Evolutionary conservation across 2,113 vertebrate species (phyloP), one percentile per base, ranked within the genome.

Genomic region (Nematolebias whitei): DNA sequence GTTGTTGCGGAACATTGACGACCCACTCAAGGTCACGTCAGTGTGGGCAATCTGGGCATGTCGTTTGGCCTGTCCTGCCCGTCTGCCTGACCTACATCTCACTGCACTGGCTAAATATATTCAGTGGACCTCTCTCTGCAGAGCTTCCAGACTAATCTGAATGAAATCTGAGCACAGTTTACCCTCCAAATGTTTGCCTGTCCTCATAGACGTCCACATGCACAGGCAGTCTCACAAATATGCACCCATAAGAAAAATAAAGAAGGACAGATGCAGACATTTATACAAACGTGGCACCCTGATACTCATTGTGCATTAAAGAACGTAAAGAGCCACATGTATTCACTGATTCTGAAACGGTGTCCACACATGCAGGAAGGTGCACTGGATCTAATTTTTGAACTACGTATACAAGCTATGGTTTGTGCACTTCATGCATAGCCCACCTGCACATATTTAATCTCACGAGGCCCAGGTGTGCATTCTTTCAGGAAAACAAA

Each of bases 401-500:
- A 48, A 38, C 60, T 14, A 18, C n/a, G 64, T 44, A 35, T 23
- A 49, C 50, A 32, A 38, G 56, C 47, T 64, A 29, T 24, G 49
- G 61, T 73, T 48, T 40, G 62, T 23, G 23, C 1, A 59, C 48
- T 29, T 81, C 43, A 18, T 53, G 64, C 63, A 48, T 53, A 48
- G 62, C 68, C 19, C 92, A 92, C 89, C 89, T 91, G 90, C 89
- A 85, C 80, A 62, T 79, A 85, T 63, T 88, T 82, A 86, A 85
- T 83, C 78, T 58, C 76, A 72, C 11, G 54, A 80, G 63, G 68
- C 86, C 75, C 90, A 92, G 91, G 89, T 90, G 87, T 87, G 88
- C 85, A 78, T 88, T 87, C 83, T 73, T 84, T 85, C 53, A 76
- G 68, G 35, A 47, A 51, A 53, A 48, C 56, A 81, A 59, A 68